phyloP scores from a whole-genome alignment of 1,140 invertebrate species.

The Argopecten irradians region DNA sequence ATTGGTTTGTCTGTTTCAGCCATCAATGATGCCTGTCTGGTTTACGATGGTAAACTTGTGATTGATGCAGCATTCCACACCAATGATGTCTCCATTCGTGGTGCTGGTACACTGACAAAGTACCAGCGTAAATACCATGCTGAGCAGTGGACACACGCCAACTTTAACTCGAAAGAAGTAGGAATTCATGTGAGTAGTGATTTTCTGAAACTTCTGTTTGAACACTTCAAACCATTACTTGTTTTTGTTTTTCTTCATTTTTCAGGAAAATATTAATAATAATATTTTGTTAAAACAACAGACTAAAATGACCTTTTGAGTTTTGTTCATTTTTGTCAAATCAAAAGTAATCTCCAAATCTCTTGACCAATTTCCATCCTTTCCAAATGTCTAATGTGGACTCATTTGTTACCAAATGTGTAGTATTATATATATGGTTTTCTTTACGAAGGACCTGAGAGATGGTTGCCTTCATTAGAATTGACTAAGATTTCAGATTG shows the following conservation, averaged over 20 bases:
- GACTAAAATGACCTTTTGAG: too few species aligned
- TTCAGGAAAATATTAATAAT: not conserved
- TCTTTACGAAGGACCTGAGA: too few species aligned
- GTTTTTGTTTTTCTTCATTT: not conserved
- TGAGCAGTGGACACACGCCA: constrained; percentile 76
- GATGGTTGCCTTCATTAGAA: too few species aligned
- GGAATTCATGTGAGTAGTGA: constrained; percentile 71
- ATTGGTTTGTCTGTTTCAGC: constrained; percentile 76
- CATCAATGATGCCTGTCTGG: constrained; percentile 82
- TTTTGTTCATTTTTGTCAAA: too few species aligned
- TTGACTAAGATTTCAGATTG: too few species aligned
- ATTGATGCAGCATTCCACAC: constrained; percentile 84
- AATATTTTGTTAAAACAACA: not conserved
- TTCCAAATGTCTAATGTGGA: too few species aligned
- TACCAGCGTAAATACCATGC: constrained; percentile 76
- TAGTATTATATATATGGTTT: too few species aligned
- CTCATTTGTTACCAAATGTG: too few species aligned
- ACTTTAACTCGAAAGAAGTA: constrained; percentile 77
- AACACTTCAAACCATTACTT: not conserved
- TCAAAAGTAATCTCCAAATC: too few species aligned
- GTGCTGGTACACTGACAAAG: constrained; percentile 83
- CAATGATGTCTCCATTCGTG: constrained; percentile 84
- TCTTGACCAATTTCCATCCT: too few species aligned
- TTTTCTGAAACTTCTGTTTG: not conserved
- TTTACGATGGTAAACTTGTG: constrained; percentile 85